Percentiles rank a stretch among this genome's conserved stretches.
These are phyloP conservation scores for Caretta caretta DNA, from an alignment of 2,113 vertebrate genomes.

Conservation along the genomic window DNA sequence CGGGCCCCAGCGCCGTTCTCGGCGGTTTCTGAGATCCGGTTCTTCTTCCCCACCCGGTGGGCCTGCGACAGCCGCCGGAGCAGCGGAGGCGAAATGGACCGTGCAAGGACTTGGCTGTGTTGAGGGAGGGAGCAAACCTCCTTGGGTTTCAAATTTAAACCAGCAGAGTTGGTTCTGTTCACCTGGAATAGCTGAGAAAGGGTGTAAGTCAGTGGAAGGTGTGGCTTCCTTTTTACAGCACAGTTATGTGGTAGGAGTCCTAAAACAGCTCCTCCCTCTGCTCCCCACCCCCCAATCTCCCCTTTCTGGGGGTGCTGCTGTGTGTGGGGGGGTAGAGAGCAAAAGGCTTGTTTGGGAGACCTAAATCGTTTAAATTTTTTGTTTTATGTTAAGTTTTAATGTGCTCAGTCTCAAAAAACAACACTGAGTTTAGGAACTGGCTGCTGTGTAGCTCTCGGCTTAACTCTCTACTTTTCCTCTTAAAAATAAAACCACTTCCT, in stretches of 20 bases:
- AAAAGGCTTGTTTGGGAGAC: too few species aligned
- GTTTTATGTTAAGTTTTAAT: too few species aligned
- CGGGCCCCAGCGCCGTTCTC: too few species aligned
- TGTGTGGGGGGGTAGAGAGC: too few species aligned
- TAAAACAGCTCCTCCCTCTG: neutral
- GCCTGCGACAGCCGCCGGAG: too few species aligned
- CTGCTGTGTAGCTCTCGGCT: neutral
- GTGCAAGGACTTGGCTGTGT: neutral
- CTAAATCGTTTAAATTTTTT: neutral
- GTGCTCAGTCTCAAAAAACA: neutral
- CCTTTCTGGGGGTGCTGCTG: neutral
- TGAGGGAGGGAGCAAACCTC: neutral
- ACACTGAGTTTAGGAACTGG: rapidly evolving
- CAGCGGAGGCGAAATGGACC: too few species aligned
- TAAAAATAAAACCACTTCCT: neutral
- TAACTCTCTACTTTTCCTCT: rapidly evolving
- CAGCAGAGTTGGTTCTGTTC: neutral
- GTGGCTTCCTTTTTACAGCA: neutral
- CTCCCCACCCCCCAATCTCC: too few species aligned
- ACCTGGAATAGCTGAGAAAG: neutral
- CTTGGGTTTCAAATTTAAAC: neutral
- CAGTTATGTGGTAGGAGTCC: neutral
- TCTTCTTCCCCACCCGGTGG: too few species aligned
- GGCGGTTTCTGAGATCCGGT: too few species aligned
- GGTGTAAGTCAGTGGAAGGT: neutral